Percentiles rank a stretch among this genome's conserved stretches.
phyloP scores from a whole-genome alignment of 2,797 vertebrate genomes.

The Mus spretus region DNA sequence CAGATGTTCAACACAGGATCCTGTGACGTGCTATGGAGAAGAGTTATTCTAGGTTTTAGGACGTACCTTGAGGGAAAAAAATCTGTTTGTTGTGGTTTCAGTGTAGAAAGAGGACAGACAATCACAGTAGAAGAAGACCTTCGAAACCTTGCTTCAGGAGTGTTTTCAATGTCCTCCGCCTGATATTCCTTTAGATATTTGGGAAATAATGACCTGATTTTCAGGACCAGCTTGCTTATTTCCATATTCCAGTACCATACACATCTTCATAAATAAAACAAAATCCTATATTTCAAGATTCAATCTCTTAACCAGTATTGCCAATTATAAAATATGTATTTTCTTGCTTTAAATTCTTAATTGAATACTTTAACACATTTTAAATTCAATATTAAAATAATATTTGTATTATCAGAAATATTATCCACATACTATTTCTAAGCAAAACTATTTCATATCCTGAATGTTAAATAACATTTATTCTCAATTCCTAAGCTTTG shows the following conservation, averaged over 20 bases:
- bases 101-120: no score
- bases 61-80: neutral
- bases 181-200: neutral
- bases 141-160: neutral
- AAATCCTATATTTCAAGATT: neutral
- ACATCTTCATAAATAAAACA: neutral
- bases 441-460: conserved; percentile 26
- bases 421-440: neutral
- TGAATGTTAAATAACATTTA: conserved; percentile 45
- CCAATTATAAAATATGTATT: neutral
- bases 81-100: neutral
- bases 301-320: neutral
- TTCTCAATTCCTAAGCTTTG: neutral
- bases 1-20: no score
- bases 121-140: neutral
- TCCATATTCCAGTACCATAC: neutral
- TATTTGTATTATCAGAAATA: conserved; percentile 13
- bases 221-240: neutral
- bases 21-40: neutral
- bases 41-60: neutral
- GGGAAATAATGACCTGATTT: neutral
- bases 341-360: neutral
- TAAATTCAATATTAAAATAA: conserved; percentile 14
- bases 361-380: neutral
- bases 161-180: neutral